Percentiles rank a stretch among this genome's conserved stretches.
phyloP scores from a whole-genome alignment of 2,797 vertebrate species.

The Anguilla megastoma region DNA sequence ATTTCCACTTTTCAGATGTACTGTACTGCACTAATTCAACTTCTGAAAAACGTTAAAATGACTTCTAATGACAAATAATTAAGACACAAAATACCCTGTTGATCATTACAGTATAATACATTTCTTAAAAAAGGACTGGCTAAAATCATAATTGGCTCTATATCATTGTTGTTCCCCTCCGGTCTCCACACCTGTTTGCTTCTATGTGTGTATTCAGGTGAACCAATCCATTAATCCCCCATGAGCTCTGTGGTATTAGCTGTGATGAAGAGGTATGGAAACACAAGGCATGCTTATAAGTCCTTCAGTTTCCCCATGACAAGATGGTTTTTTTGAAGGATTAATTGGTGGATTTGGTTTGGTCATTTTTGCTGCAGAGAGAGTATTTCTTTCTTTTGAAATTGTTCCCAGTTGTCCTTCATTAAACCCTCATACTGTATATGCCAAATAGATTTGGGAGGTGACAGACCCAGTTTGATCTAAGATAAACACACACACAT shows the following conservation, averaged over 20 bases:
- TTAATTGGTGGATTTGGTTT: neutral
- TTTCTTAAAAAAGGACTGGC: neutral
- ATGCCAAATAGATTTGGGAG: neutral
- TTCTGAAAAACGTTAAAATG: too few species aligned
- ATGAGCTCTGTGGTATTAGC: conserved; percentile 44
- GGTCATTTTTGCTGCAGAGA: neutral
- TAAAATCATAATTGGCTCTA: neutral
- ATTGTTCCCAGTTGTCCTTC: neutral
- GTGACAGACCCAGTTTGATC: neutral
- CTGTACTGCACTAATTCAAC: too few species aligned
- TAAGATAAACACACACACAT: neutral
- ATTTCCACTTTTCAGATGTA: too few species aligned
- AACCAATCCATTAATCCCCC: conserved; percentile 37
- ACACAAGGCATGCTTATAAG: conserved; percentile 36
- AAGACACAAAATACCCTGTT: neutral
- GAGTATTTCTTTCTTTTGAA: neutral
- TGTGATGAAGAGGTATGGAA: conserved; percentile 40
- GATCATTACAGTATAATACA: neutral
- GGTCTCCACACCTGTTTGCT: conserved; percentile 1
- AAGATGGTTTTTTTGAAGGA: neutral
- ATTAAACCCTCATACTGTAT: neutral
- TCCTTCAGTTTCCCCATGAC: neutral
- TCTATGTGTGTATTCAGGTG: conserved; percentile 38
- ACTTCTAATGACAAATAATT: neutral
- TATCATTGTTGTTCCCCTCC: neutral